Percentiles rank a stretch among this genome's conserved stretches.
Conservation (phyloP, 2,113 vertebrate species). For the Deroptyus accipitrinus region DNA sequence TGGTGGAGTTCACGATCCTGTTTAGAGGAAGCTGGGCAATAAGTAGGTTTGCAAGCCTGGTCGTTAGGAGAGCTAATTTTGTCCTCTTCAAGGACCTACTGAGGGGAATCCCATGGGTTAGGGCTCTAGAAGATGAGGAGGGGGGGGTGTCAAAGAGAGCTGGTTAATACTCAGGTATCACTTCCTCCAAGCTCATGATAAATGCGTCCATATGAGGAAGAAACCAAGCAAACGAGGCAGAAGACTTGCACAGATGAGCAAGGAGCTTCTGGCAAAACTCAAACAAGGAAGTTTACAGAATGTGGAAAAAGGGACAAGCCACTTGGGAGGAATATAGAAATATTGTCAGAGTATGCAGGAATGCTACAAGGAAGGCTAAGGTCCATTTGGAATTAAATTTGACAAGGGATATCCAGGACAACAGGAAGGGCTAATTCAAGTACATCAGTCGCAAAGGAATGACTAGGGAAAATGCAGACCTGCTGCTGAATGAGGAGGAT, state of each 20-base stretch:
- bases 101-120: not conserved
- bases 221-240: not conserved
- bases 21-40: not conserved
- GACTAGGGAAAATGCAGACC: not conserved
- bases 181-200: not conserved
- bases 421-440: not conserved
- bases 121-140: not conserved
- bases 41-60: not conserved
- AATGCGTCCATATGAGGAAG: not conserved
- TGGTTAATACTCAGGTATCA: not conserved
- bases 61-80: not conserved
- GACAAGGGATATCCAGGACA: not conserved
- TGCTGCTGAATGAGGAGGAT: not conserved
- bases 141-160: not conserved
- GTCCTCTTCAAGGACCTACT: not conserved
- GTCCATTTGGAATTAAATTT: not conserved
- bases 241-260: not conserved
- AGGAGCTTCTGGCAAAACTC: not conserved
- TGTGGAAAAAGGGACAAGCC: not conserved
- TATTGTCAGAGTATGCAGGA: not conserved
- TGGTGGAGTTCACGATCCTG: not conserved
- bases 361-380: not conserved
- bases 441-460: not conserved
- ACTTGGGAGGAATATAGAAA: not conserved
- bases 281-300: not conserved